Base-by-base conservation (phyloP, 2,797 vertebrate species). In the Acropternis orthonyx region DNA sequence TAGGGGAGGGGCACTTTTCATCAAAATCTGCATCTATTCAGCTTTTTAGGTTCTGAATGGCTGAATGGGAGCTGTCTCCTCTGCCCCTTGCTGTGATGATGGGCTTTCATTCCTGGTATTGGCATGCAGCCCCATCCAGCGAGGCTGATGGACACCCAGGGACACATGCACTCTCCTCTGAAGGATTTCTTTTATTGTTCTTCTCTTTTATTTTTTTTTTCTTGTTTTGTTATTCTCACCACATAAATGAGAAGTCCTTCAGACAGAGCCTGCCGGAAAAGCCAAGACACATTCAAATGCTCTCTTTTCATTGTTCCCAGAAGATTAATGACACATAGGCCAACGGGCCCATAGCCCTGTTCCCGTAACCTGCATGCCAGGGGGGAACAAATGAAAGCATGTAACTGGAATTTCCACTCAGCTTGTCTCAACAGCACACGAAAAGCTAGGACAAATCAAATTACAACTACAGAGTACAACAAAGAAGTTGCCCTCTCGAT, bases 401-500 rank as follows among this genome's bases (percentile, higher is more conserved):
- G 74, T 52, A 93, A 90, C 91, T 96, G 95, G 95, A 96, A 97
- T 97, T 96, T 97, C 93, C 94, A 97, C 95, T 96, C 89, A 77
- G 87, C 93, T 94, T 94, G 95, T 94, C 89, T 94, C 89, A 69
- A 94, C 91, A 95, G 73, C 76, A 75, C 93, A 79, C 1, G 4
- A 93, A 95, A 95, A 90, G 55, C 74, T 81, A 41, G 67, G 85
- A 93, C 88, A 95, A 95, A 95, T 85, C 83, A 85, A 93, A 88
- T 88, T 89, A 79, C 90, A 92, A 27, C 83, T 74, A 43, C 34
- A 81, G 46, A 74, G 63, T 63, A 39, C 83, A 92, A 80, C 86
- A 92, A 95, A 95, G 87, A 80, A 65, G 58, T 52, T 95, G 76
- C 62, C 69, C 14, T 93, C 85, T 84, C 14, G 6, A 93, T 92